Percentiles rank a stretch among this genome's conserved stretches.
phyloP scores from a whole-genome alignment of 1,140 invertebrate species.

The Drosophila kurseongensis region DNA sequence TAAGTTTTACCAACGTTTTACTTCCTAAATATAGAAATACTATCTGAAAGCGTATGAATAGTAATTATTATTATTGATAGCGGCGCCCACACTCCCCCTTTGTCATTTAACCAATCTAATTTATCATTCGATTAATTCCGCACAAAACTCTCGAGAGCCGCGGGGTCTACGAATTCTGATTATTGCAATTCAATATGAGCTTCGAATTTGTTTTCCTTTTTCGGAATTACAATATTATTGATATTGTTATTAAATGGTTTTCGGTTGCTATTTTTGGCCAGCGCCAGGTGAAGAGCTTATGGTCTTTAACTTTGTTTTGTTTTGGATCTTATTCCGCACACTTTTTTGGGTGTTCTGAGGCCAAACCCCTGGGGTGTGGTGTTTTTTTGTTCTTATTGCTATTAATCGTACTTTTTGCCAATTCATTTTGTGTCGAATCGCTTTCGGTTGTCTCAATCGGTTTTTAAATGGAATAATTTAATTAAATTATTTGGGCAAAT shows the following conservation, averaged over 20 bases:
- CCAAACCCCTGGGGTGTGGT: slow-evolving; percentile 41
- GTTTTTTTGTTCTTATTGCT: slow-evolving; percentile 20
- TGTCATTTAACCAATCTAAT: slow-evolving; percentile 37
- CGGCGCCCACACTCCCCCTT: slow-evolving; percentile 45
- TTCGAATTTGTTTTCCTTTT: slow-evolving; percentile 38
- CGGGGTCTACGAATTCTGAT: slow-evolving; percentile 57
- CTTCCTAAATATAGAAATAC: not conserved
- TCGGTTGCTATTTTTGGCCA: slow-evolving; percentile 67
- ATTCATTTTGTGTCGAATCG: slow-evolving; percentile 56
- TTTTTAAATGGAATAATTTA: slow-evolving; percentile 59
- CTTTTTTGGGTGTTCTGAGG: slow-evolving; percentile 22
- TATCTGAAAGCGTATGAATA: slow-evolving; percentile 19
- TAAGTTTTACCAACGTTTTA: too few relatives aligned
- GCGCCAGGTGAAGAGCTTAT: slow-evolving; percentile 37
- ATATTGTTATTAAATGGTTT: slow-evolving; percentile 62
- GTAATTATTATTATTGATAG: slow-evolving; percentile 64
- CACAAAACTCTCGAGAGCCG: slow-evolving; percentile 37
- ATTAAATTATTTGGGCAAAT: slow-evolving; percentile 41
- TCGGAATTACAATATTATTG: slow-evolving; percentile 52
- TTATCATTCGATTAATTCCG: slow-evolving; percentile 57
- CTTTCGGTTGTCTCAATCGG: slow-evolving; percentile 54
- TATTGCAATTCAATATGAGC: slow-evolving; percentile 59
- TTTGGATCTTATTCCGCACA: slow-evolving; percentile 35
- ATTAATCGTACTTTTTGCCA: slow-evolving; percentile 45
- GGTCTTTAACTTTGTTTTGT: slow-evolving; percentile 15